These are phyloP conservation scores for Fringilla coelebs DNA, from an alignment of 2,797 vertebrate genomes.

Conservation along the genomic window DNA sequence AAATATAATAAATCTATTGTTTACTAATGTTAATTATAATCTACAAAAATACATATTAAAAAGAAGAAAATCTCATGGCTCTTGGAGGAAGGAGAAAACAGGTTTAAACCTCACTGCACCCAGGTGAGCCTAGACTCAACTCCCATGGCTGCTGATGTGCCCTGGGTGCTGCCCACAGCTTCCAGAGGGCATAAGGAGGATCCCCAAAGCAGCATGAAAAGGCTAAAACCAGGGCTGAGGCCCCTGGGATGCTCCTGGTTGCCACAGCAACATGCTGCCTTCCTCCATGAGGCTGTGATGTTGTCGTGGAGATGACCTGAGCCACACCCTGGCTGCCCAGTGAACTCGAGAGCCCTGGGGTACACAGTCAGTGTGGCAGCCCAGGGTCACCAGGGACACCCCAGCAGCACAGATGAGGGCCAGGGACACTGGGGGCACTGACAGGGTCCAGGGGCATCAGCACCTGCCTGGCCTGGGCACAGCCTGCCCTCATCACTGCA, in stretches of 20 bases:
- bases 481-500: not conserved
- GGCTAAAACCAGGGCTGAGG: not conserved
- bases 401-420: not conserved
- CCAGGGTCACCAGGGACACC: not conserved
- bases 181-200: not conserved
- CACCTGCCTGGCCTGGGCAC: not conserved
- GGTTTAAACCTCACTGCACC: accelerated
- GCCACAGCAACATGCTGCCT: not conserved
- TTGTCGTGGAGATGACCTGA: not conserved
- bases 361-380: not conserved
- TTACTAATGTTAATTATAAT: not conserved
- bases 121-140: not conserved
- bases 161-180: not conserved
- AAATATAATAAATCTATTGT: not conserved
- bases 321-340: not conserved
- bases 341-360: not conserved
- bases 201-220: not conserved
- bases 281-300: not conserved
- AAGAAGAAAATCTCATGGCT: not conserved
- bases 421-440: not conserved
- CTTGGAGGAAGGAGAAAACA: not conserved
- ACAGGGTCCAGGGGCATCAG: not conserved
- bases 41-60: not conserved
- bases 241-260: not conserved
- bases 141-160: accelerated